These are phyloP conservation scores for Agrochola circellaris DNA, from an alignment of 2,888 invertebrate species.

Conservation along the genomic window DNA sequence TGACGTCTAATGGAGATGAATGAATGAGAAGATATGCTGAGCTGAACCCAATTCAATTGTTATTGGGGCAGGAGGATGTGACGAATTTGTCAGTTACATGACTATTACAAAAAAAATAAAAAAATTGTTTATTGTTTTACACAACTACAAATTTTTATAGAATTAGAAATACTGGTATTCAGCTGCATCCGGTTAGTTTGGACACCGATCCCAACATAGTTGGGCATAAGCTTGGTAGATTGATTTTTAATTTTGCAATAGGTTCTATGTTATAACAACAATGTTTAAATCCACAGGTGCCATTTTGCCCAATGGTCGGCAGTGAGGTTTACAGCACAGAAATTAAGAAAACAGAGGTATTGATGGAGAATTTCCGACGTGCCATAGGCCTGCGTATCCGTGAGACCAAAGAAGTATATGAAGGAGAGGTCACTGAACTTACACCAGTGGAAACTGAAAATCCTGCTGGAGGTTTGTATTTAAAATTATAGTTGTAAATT, in stretches of 20 bases:
- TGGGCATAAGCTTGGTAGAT: not conserved
- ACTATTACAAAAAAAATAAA: not conserved
- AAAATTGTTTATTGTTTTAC: not conserved
- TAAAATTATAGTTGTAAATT: not conserved
- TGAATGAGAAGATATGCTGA: not conserved
- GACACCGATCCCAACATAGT: not conserved
- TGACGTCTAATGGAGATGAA: not conserved
- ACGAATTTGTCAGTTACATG: not conserved
- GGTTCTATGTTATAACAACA: constrained; percentile 1
- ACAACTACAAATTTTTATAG: no score
- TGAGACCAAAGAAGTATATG: constrained; percentile 99
- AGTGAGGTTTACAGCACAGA: constrained; percentile 99
- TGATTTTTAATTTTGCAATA: not conserved
- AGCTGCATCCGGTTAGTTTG: not conserved
- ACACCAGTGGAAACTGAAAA: constrained; percentile 99
- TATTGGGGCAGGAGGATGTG: not conserved
- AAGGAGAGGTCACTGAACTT: constrained; percentile 99
- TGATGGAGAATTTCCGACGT: constrained; percentile 99
- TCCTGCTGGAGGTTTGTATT: constrained; percentile 95
- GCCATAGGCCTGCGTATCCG: constrained; percentile 98
- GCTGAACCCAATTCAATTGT: not conserved
- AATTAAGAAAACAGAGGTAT: constrained; percentile 99
- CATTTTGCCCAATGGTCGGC: constrained; percentile 98
- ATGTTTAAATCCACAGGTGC: constrained; percentile 88
- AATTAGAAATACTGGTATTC: not conserved